Conservation (phyloP, 1,140 invertebrate species). For the Bombus sibiricus region DNA sequence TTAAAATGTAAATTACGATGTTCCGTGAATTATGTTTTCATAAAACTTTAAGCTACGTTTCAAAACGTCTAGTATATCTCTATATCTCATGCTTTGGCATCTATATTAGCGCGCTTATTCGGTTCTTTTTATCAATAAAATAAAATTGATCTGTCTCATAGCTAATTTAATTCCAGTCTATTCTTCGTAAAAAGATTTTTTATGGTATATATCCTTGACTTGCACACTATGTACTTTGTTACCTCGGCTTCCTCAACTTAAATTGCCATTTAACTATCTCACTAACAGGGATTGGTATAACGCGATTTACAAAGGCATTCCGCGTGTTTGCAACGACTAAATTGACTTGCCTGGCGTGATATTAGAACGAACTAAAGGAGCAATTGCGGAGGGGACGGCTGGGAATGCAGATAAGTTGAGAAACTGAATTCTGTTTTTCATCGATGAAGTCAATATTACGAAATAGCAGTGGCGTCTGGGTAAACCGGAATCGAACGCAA, state of each 20-base stretch:
- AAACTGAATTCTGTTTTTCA: conserved; percentile 74
- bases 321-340: conserved; percentile 13
- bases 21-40: too few relatives aligned
- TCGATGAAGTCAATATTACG: conserved; percentile 74
- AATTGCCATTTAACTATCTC: conserved; percentile 5
- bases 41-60: too few relatives aligned
- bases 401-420: conserved; percentile 46
- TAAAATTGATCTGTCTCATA: too few relatives aligned
- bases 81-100: too few relatives aligned
- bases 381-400: conserved; percentile 2
- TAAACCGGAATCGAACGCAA: conserved; percentile 53
- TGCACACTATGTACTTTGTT: neutral
- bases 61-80: too few relatives aligned
- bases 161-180: too few relatives aligned
- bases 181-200: neutral
- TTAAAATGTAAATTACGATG: too few relatives aligned
- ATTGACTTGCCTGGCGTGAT: neutral
- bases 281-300: neutral
- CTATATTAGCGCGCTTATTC: too few relatives aligned
- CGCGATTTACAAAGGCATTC: conserved; percentile 1
- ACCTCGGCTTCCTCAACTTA: neutral
- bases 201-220: neutral
- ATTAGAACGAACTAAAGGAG: conserved; percentile 29
- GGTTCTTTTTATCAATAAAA: too few relatives aligned
- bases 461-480: conserved; percentile 65